phyloP scores from a whole-genome alignment of 2,888 invertebrate genomes.

The Nomada fabriciana region DNA sequence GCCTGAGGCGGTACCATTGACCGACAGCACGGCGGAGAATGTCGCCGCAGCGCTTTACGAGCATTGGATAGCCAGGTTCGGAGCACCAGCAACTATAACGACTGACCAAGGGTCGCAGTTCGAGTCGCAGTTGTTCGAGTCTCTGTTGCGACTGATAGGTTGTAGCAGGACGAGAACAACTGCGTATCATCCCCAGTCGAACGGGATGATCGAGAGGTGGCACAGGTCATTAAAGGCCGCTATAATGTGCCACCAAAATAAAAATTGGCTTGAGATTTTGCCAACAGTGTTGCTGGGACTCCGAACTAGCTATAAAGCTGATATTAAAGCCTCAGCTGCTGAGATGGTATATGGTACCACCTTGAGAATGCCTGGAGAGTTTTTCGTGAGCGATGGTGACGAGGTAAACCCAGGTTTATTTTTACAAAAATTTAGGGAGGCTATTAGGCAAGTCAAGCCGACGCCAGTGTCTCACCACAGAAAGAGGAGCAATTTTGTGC shows the following conservation, averaged over 20 bases:
- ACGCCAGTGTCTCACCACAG: no score
- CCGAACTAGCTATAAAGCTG: no score
- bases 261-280: not conserved
- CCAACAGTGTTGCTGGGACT: not conserved
- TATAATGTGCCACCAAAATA: not conserved
- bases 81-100: no score
- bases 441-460: no score
- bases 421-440: no score
- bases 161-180: not conserved
- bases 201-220: conserved; percentile 8
- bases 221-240: not conserved
- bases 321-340: no score
- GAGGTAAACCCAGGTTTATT: no score
- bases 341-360: no score
- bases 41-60: not conserved
- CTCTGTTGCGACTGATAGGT: not conserved
- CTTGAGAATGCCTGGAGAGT: no score
- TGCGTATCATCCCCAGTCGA: not conserved
- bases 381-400: no score
- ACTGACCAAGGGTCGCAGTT: not conserved
- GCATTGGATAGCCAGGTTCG: no score
- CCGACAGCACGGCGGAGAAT: not conserved
- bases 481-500: no score
- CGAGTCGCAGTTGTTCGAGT: not conserved
- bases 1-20: not conserved